Base-by-base conservation (phyloP, 2,113 vertebrate genomes). In the Hippocampus barbouri region DNA sequence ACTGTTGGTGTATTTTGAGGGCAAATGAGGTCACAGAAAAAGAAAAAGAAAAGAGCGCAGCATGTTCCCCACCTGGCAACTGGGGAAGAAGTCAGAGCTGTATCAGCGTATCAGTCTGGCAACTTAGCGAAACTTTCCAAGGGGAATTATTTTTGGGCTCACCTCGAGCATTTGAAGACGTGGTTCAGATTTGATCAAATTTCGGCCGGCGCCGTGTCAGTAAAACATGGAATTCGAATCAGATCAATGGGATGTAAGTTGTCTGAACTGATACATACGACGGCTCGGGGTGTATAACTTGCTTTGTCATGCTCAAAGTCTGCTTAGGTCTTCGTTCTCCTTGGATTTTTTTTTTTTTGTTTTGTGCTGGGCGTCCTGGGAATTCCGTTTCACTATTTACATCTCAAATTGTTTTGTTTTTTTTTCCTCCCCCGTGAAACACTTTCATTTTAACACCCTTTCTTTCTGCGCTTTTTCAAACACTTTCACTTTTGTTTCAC, bases 1-100 rank as follows among this genome's bases (percentile, higher is more conserved):
- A 79, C 79, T 38, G 76, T 78, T 85, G 84, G 77, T 86, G 83
- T 83, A 34, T 81, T 83, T 84, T 74, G 79, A 78, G 74, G 78
- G 78, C 12, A 68, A 40, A 69, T 68, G 68, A 88, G 85, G 85
- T 88, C 77, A 87, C 83, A 3, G 1, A 21, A 3, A 12, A 61
- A 1, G 30, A 23, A 1, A 18, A 61, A 1, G 65, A 45, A 68
- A 38, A 23, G 75, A 71, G 63, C 18, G 70, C 66, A 71, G 89
- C 89, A 90, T 90, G 89, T 68, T 85, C 74, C 70, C 59, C 74
- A 74, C 83, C 30, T 74, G 73, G 72, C 47, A 68, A 40, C 49
- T 69, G 75, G 85, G 34, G 76, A 68, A 70, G 38, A 74, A 56
- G 65, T 85, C 75, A 80, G 87, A 89, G 85, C 83, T 60, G 69